These are phyloP conservation scores for Pachymerium ferrugineum DNA, from an alignment of 2,888 invertebrate genomes.

Conservation along the genomic window DNA sequence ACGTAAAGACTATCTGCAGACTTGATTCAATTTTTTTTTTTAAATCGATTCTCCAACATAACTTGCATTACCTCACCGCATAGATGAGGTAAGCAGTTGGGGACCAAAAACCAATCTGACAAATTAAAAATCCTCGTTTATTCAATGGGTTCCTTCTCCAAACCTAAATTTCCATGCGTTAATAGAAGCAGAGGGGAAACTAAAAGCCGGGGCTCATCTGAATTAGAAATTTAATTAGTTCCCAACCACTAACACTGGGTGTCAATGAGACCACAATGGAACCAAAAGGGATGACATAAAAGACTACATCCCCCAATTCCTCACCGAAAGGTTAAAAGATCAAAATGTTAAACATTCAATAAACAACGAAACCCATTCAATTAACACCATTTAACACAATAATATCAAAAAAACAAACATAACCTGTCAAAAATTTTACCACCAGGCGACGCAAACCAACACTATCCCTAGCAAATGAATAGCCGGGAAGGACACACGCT, in stretches of 20 bases:
- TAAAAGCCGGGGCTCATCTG: no score
- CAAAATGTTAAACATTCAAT: not conserved
- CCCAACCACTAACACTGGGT: not conserved
- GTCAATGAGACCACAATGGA: constrained; percentile 7
- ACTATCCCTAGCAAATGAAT: no score
- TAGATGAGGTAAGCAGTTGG: not conserved
- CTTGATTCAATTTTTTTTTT: no score
- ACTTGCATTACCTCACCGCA: not conserved
- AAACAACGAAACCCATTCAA: constrained; percentile 11
- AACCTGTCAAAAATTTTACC: not conserved
- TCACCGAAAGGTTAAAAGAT: not conserved
- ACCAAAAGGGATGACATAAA: no score
- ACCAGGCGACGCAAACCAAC: not conserved
- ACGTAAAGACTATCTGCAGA: no score
- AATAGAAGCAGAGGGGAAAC: no score
- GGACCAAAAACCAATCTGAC: not conserved
- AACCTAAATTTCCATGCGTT: not conserved
- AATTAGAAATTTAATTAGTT: constrained; percentile 20
- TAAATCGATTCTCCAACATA: no score
- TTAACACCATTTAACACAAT: no score
- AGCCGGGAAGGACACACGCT: no score
- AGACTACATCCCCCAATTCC: not conserved
- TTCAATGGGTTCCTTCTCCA: not conserved
- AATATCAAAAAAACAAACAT: no score
- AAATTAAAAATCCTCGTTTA: constrained; percentile 5